Conservation (phyloP, 1,140 invertebrate genomes). For the Micrasema minimum region DNA sequence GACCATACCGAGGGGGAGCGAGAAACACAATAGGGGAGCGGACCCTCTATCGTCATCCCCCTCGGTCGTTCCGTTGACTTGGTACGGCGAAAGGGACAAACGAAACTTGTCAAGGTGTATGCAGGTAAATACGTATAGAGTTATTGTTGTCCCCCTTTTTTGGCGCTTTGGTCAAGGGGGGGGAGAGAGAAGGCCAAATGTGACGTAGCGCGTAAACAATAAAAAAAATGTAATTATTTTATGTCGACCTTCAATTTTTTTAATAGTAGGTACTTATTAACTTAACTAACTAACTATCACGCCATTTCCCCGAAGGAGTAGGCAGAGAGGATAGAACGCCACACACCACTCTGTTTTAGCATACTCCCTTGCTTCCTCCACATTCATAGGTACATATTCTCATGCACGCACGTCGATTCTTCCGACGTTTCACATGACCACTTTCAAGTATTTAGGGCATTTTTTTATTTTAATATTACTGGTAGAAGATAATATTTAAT, state of each 20-base stretch:
- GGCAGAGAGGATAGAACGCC: too few species aligned
- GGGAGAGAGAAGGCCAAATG: slow-evolving; percentile 34
- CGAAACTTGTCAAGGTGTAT: slow-evolving; percentile 24
- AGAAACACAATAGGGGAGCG: slow-evolving; percentile 21
- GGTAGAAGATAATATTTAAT: too few species aligned
- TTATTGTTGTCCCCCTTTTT: slow-evolving; percentile 40
- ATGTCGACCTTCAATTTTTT: slow-evolving; percentile 6
- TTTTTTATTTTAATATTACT: too few species aligned
- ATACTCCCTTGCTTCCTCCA: too few species aligned
- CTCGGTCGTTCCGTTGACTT: slow-evolving; percentile 21
- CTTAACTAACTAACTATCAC: too few species aligned
- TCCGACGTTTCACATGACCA: too few species aligned
- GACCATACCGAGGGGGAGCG: slow-evolving; percentile 21
- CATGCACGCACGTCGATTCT: too few species aligned
- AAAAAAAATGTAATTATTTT: background rate
- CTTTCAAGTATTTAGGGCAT: too few species aligned
- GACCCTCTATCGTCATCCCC: slow-evolving; percentile 19
- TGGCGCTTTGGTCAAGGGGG: background rate
- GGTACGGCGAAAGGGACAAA: slow-evolving; percentile 28
- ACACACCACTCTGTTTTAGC: too few species aligned
- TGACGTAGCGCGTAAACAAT: slow-evolving; percentile 14
- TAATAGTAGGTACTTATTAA: too few species aligned
- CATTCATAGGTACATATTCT: too few species aligned
- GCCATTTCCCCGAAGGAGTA: too few species aligned
- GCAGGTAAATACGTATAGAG: slow-evolving; percentile 13